phyloP scores from a whole-genome alignment of 2,888 invertebrate species.

The Punctoribates punctum region DNA sequence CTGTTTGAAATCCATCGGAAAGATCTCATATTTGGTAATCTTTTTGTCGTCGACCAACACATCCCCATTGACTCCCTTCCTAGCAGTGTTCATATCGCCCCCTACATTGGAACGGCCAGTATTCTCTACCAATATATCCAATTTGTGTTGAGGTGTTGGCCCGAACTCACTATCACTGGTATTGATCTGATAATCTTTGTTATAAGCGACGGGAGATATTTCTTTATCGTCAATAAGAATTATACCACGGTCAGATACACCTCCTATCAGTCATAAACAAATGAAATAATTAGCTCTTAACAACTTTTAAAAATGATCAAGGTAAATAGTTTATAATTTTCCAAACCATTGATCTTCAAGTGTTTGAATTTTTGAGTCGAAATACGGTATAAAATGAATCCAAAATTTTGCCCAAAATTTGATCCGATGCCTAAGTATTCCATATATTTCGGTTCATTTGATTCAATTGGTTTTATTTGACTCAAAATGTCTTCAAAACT shows the following conservation, averaged over 20 bases:
- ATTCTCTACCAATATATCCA: not conserved
- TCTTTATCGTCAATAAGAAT: not conserved
- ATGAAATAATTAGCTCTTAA: too few species aligned
- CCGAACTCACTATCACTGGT: not conserved
- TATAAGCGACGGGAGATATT: not conserved
- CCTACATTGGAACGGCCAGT: not conserved
- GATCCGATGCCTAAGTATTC: not conserved
- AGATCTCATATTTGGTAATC: not conserved
- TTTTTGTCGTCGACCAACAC: not conserved
- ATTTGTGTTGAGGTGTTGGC: not conserved
- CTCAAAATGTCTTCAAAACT: conserved; percentile 23
- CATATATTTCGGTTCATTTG: not conserved
- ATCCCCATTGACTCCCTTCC: not conserved
- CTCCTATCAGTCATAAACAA: too few species aligned
- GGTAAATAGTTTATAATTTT: too few species aligned
- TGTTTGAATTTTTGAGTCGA: not conserved
- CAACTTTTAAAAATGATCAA: too few species aligned
- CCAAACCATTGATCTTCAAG: not conserved
- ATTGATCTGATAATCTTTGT: not conserved
- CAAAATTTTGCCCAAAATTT: not conserved
- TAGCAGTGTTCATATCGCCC: not conserved
- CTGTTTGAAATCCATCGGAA: not conserved
- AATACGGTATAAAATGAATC: not conserved
- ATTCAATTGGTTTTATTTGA: not conserved
- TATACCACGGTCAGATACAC: not conserved